phyloP scores from a whole-genome alignment of 2,797 vertebrate species.

The Syndactyla subalaris region DNA sequence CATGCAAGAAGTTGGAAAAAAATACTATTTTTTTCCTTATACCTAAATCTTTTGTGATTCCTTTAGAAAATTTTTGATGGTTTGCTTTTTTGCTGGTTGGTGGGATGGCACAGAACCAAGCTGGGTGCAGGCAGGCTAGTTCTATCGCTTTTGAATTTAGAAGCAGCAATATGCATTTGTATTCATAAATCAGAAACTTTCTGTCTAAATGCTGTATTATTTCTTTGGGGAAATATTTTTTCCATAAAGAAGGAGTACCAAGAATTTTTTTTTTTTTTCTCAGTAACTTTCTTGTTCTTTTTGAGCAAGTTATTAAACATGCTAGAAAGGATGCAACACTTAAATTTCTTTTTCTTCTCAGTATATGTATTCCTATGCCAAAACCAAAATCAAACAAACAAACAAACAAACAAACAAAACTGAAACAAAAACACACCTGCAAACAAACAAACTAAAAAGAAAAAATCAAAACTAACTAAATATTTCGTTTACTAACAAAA shows the following conservation, averaged over 20 bases:
- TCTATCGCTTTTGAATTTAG: background rate
- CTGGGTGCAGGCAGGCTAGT: rapidly evolving
- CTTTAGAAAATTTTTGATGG: background rate
- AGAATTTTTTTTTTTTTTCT: too few species aligned
- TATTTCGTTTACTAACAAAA: background rate
- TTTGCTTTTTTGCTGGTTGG: background rate
- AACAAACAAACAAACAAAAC: background rate
- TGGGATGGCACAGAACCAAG: background rate
- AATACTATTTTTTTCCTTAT: background rate
- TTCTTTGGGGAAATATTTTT: background rate
- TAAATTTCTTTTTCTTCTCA: background rate
- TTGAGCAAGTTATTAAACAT: background rate
- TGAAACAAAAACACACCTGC: background rate
- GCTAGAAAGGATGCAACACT: background rate
- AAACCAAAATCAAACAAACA: background rate
- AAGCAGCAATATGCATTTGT: background rate
- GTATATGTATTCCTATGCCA: background rate
- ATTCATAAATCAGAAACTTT: background rate
- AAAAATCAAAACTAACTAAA: background rate
- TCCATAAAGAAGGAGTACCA: background rate
- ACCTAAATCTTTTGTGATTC: background rate
- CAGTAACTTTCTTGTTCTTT: background rate
- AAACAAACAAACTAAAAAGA: background rate
- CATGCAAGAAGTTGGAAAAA: background rate
- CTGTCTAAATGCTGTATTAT: background rate